phyloP scores from a whole-genome alignment of 2,797 vertebrate genomes.

The Heteromormyrus szaboi region DNA sequence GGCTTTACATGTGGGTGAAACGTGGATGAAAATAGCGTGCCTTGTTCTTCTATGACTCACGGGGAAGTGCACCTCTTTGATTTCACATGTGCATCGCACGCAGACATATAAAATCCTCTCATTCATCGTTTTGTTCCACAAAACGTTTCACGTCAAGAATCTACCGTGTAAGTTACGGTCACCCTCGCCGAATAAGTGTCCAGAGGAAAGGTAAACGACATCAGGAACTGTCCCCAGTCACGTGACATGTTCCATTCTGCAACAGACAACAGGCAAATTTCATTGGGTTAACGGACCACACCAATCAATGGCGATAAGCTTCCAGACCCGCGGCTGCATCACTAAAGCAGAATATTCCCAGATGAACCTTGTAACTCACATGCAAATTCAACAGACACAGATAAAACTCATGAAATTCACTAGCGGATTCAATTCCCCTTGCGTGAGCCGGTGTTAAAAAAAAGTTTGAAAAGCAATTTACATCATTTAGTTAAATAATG shows the following conservation, averaged over 20 bases:
- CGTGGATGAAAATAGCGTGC: background rate
- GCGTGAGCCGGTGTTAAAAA: background rate
- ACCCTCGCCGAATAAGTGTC: background rate
- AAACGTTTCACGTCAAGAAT: background rate
- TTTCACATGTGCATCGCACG: background rate
- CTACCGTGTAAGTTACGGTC: background rate
- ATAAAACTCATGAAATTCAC: background rate
- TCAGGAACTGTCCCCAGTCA: background rate
- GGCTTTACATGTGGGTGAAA: background rate
- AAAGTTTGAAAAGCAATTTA: background rate
- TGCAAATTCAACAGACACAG: background rate
- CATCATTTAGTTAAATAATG: background rate
- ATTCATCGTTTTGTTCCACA: background rate
- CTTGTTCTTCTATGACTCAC: background rate
- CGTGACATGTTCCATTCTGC: background rate
- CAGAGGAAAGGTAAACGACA: background rate
- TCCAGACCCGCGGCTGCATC: background rate
- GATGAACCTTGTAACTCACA: background rate
- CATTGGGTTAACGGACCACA: background rate
- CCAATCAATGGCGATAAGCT: background rate
- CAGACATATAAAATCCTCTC: background rate
- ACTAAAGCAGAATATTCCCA: background rate
- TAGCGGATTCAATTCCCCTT: no score
- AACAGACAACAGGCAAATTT: background rate
- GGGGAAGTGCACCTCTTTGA: background rate